Evolutionary conservation across 1,140 invertebrate species (phyloP).

Genomic region (Ectropis grisescens): DNA sequence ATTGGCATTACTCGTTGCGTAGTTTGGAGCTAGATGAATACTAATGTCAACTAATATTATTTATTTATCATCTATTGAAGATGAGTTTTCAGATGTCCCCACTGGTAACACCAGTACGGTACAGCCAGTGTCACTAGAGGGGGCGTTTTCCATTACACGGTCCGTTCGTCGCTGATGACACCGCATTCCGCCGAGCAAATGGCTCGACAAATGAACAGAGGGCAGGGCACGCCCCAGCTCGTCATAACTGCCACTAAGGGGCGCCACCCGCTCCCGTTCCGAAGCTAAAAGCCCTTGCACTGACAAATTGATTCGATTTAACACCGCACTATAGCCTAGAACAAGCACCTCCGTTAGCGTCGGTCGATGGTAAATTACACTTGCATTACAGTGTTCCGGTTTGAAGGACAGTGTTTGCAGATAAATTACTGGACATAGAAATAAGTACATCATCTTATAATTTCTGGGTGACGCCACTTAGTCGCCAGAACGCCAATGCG

Average conservation of each 20-base stretch:
- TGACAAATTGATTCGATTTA: conserved; percentile 49
- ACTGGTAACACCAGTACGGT: too few species aligned
- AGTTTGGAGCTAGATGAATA: too few species aligned
- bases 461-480: too few species aligned
- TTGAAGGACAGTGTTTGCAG: not conserved
- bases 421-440: too few species aligned
- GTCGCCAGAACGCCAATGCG: too few species aligned
- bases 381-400: too few species aligned
- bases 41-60: too few species aligned
- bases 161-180: conserved; percentile 61
- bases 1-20: too few species aligned
- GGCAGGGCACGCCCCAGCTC: conserved; percentile 51
- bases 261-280: conserved; percentile 15
- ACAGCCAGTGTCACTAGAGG: conserved; percentile 44
- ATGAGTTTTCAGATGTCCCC: too few species aligned
- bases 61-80: too few species aligned
- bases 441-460: not conserved
- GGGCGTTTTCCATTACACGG: conserved; percentile 68
- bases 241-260: conserved; percentile 58
- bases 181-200: conserved; percentile 61
- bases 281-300: conserved; percentile 17
- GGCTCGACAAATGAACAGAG: conserved; percentile 62
- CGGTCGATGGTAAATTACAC: too few species aligned
- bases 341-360: too few species aligned
- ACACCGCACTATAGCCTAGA: conserved; percentile 10